Conservation (phyloP, 2,888 invertebrate genomes). For the Caenorhabditis becei region DNA sequence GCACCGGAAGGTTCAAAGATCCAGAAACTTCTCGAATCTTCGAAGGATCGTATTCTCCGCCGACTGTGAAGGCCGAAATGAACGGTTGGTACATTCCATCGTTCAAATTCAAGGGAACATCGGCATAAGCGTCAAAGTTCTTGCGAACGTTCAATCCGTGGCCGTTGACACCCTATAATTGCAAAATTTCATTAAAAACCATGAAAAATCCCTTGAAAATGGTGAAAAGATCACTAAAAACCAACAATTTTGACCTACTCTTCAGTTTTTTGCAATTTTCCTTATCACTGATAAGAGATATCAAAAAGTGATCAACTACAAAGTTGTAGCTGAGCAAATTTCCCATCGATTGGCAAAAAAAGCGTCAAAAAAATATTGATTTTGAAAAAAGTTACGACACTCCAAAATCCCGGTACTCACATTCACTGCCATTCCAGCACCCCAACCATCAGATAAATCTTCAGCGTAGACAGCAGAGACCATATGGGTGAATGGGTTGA, state of each 20-base stretch:
- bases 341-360: no score
- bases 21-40: slow-evolving; percentile 72
- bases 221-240: no score
- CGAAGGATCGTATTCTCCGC: slow-evolving; percentile 72
- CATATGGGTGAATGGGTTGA: slow-evolving; percentile 78
- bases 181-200: no score
- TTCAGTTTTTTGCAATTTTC: background rate
- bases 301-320: background rate
- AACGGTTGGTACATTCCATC: slow-evolving; percentile 74
- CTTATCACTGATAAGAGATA: background rate
- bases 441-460: slow-evolving; percentile 78
- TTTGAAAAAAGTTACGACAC: slow-evolving; percentile 2
- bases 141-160: slow-evolving; percentile 70
- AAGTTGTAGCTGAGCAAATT: no score
- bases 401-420: slow-evolving; percentile 41
- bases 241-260: no score
- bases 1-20: slow-evolving; percentile 71
- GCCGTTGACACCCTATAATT: slow-evolving; percentile 75
- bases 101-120: slow-evolving; percentile 67
- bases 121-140: slow-evolving; percentile 76
- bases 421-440: slow-evolving; percentile 76
- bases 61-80: slow-evolving; percentile 66
- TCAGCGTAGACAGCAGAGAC: slow-evolving; percentile 74
- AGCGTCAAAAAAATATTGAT: background rate
- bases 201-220: no score